These are phyloP conservation scores for Polyommatus iphigenia DNA, from an alignment of 2,888 invertebrate species.

Conservation along the genomic window DNA sequence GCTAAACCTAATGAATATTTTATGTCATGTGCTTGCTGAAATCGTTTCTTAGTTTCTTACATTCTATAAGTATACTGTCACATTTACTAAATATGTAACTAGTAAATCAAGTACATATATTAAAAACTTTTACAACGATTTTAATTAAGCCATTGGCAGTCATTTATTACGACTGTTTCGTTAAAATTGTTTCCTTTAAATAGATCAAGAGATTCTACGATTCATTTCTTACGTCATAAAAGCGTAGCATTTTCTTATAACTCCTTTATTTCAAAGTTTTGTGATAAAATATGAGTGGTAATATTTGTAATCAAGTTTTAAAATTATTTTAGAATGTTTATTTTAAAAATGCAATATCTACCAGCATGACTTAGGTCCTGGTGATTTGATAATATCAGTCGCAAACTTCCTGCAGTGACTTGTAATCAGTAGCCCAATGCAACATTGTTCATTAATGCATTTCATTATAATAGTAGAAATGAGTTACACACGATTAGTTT, in stretches of 20 bases:
- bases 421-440: no score
- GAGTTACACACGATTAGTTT: neutral
- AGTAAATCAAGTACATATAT: neutral
- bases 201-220: constrained; percentile 23
- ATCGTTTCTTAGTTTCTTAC: neutral
- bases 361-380: no score
- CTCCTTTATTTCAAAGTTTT: neutral
- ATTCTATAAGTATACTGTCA: neutral
- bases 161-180: neutral
- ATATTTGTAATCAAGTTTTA: neutral
- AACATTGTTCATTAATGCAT: no score
- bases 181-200: constrained; percentile 15
- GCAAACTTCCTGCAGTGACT: no score
- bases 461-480: no score
- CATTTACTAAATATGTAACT: no score
- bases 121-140: neutral
- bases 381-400: no score
- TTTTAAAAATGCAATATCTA: no score
- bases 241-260: constrained; percentile 13
- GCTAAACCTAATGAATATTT: no score
- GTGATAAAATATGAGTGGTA: constrained; percentile 18
- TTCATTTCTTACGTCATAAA: constrained; percentile 8
- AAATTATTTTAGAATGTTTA: neutral
- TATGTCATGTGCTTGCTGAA: no score
- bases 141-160: constrained; percentile 7